These are phyloP conservation scores for Cyanistes caeruleus DNA, from an alignment of 2,113 vertebrate genomes.

Conservation along the genomic window DNA sequence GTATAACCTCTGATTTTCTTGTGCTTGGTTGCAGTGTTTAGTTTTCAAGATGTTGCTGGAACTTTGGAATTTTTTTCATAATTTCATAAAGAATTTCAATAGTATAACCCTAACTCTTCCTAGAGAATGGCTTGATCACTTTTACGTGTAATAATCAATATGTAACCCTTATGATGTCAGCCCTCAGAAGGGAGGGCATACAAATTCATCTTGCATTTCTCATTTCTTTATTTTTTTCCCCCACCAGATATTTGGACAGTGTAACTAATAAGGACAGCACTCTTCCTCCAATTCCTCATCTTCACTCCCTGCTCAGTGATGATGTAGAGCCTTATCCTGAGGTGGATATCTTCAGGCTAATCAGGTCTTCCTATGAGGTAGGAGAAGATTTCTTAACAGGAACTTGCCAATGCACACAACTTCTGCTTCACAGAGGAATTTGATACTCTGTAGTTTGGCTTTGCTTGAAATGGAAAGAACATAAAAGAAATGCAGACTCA, in stretches of 20 bases:
- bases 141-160: background rate
- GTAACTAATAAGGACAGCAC: constrained; percentile 98
- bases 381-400: background rate
- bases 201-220: background rate
- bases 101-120: background rate
- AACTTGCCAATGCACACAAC: background rate
- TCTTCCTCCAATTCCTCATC: constrained; percentile 94
- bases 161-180: background rate
- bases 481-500: background rate
- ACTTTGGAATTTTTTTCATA: background rate
- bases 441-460: background rate
- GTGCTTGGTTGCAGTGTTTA: background rate
- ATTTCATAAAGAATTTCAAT: background rate
- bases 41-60: background rate
- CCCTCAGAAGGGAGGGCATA: background rate
- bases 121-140: background rate
- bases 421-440: background rate
- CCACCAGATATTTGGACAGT: constrained; percentile 91
- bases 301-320: constrained; percentile 94
- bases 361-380: constrained; percentile 94
- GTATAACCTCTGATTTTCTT: background rate
- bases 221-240: background rate
- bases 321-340: constrained; percentile 93
- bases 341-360: constrained; percentile 96
- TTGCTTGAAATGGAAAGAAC: background rate